These are phyloP conservation scores for Galeruca laticollis DNA, from an alignment of 2,888 invertebrate genomes.

Conservation along the genomic window DNA sequence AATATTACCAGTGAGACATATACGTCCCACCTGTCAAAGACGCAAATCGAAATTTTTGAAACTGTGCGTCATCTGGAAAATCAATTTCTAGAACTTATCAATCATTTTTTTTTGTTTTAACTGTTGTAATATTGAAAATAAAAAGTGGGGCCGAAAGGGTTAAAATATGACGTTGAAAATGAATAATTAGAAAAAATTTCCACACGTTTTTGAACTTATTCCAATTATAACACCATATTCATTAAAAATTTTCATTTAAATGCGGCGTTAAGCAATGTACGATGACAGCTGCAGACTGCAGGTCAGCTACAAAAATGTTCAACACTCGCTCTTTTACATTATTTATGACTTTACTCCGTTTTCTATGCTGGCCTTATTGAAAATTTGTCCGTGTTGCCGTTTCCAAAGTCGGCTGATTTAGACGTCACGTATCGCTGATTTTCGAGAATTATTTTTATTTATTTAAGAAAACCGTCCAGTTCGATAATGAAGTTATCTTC, in stretches of 20 bases:
- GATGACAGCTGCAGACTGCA: constrained; percentile 25
- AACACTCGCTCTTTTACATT: constrained; percentile 29
- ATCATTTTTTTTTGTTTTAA: too few species aligned
- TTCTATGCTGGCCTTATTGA: constrained; percentile 11
- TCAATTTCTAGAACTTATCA: too few species aligned
- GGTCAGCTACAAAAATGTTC: constrained; percentile 13
- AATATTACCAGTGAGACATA: too few species aligned
- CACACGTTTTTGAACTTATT: constrained; percentile 23
- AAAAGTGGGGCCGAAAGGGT: too few species aligned
- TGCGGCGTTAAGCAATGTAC: constrained; percentile 10
- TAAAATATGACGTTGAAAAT: constrained; percentile 5
- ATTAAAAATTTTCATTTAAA: constrained; percentile 30
- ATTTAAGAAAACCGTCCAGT: constrained; percentile 14
- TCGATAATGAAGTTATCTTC: constrained; percentile 6
- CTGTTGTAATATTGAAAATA: too few species aligned
- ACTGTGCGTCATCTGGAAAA: too few species aligned
- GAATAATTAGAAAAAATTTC: constrained; percentile 29
- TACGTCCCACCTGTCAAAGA: too few species aligned
- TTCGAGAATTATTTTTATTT: constrained; percentile 10
- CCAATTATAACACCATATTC: constrained; percentile 25
- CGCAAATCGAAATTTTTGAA: too few species aligned
- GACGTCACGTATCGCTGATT: constrained; percentile 10
- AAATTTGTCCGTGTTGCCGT: neutral
- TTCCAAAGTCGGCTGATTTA: neutral
- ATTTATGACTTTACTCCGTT: constrained; percentile 27